A percentile compares a stretch with the other conserved stretches of the same genome.
Evolutionary conservation across 2,797 vertebrate genomes (phyloP).

Genomic region (Galago senegalensis): DNA sequence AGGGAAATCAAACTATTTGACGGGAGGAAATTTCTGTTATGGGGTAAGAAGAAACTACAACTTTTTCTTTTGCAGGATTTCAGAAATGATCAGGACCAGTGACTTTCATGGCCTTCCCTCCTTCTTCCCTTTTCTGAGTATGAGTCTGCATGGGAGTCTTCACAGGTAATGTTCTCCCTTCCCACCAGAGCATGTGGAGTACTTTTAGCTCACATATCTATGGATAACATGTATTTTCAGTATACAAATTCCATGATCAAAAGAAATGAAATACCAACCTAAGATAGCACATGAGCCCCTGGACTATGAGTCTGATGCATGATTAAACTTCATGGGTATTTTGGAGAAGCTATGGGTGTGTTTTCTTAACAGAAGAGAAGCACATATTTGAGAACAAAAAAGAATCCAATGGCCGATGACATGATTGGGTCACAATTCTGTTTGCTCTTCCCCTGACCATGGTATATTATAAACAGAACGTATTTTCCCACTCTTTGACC

Average conservation of each 20-base stretch:
- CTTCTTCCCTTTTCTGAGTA: neutral
- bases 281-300: neutral
- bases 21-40: neutral
- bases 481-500: neutral
- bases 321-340: neutral
- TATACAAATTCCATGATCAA: neutral
- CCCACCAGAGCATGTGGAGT: accelerated
- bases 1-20: neutral
- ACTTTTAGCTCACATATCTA: neutral
- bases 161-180: accelerated
- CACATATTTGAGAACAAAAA: neutral
- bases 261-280: neutral
- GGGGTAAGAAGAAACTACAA: neutral
- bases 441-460: neutral
- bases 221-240: neutral
- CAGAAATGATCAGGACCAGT: neutral
- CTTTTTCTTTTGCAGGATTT: neutral
- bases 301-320: neutral
- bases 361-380: neutral
- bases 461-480: neutral
- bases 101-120: accelerated
- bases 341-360: neutral
- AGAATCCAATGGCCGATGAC: neutral
- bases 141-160: neutral
- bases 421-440: neutral